Conservation (phyloP, 2,113 vertebrate genomes). For the Brachypteracias leptosomus region DNA sequence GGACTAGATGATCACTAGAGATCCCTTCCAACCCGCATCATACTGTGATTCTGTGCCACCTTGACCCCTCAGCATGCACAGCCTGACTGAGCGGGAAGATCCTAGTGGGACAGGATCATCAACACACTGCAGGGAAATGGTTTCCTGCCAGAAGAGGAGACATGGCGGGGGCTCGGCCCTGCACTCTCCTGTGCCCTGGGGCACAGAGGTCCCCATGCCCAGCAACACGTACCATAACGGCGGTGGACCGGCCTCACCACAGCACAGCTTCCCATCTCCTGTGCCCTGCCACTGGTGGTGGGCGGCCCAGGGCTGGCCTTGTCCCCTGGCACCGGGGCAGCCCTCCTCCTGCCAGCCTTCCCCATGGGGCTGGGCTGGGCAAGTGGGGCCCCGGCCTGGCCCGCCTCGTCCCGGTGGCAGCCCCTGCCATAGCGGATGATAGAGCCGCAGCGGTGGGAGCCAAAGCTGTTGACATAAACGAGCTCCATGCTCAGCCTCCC, state of each 20-base stretch:
- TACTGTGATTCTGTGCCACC: too few species aligned
- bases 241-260: rapidly evolving
- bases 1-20: too few species aligned
- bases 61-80: not conserved
- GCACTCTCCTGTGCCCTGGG: not conserved
- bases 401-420: rapidly evolving
- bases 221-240: rapidly evolving
- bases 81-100: not conserved
- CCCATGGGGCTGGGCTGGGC: not conserved
- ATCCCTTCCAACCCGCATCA: not conserved
- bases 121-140: rapidly evolving
- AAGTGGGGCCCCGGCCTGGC: not conserved
- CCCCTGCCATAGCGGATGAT: not conserved
- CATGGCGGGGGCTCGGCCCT: not conserved
- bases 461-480: constrained; percentile 61
- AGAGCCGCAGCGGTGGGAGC: constrained; percentile 51
- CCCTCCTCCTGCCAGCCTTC: rapidly evolving
- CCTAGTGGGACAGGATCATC: rapidly evolving
- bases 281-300: rapidly evolving
- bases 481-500: not conserved
- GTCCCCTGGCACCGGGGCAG: rapidly evolving
- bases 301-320: rapidly evolving
- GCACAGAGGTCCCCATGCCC: not conserved
- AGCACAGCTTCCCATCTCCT: rapidly evolving
- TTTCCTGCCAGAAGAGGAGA: not conserved